Evolutionary conservation across 2,797 vertebrate genomes (phyloP).

Genomic region (Betta splendens): DNA sequence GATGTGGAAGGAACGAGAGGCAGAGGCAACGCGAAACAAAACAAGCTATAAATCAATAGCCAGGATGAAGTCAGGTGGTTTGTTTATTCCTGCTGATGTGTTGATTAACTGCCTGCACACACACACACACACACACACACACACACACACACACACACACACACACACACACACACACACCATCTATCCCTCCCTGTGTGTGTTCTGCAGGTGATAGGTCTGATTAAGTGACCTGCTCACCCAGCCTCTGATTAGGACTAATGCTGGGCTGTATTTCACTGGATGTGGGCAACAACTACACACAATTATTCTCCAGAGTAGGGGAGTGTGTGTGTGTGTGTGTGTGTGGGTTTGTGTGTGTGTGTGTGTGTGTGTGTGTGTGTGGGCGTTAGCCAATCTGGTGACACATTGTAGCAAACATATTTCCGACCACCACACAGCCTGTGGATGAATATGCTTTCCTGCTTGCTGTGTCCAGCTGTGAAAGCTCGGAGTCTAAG

Average conservation of each 20-base stretch:
- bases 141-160: conserved; percentile 13
- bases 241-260: conserved; percentile 72
- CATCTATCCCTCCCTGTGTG: conserved; percentile 40
- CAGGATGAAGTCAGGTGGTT: conserved; percentile 55
- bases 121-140: conserved; percentile 11
- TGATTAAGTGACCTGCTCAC: conserved; percentile 76
- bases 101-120: conserved; percentile 68
- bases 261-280: conserved; percentile 65
- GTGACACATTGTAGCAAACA: neutral
- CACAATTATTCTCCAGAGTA: conserved; percentile 42
- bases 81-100: conserved; percentile 74
- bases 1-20: conserved; percentile 26
- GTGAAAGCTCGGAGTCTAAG: conserved; percentile 29
- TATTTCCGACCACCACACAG: conserved; percentile 16
- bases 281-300: conserved; percentile 39
- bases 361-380: conserved; percentile 24
- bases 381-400: neutral
- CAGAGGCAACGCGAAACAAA: conserved; percentile 28
- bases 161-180: conserved; percentile 16
- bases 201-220: conserved; percentile 63
- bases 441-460: conserved; percentile 24
- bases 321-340: conserved; percentile 29
- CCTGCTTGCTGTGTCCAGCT: conserved; percentile 15
- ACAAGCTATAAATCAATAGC: conserved; percentile 67
- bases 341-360: conserved; percentile 25